Conservation (phyloP, 2,113 vertebrate genomes). For the Poecile atricapillus region DNA sequence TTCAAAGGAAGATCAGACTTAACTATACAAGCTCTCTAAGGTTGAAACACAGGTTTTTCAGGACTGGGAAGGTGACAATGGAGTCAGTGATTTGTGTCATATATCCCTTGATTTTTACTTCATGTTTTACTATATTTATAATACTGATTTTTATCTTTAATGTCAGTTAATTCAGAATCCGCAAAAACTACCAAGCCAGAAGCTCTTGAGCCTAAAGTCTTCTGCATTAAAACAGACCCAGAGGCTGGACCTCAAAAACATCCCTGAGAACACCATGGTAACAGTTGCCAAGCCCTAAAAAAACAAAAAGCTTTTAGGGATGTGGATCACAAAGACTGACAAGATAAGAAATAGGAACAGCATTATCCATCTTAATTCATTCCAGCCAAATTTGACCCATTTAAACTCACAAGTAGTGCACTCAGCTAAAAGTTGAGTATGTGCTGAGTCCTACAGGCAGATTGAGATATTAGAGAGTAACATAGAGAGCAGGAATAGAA, state of each 20-base stretch:
- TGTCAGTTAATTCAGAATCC: not conserved
- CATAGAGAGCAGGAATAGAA: not conserved
- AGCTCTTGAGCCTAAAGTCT: not conserved
- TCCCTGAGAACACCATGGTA: slow-evolving; percentile 14
- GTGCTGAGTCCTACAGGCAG: not conserved
- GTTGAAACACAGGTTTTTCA: not conserved
- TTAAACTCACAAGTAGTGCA: not conserved
- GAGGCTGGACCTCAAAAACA: not conserved
- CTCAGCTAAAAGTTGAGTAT: not conserved
- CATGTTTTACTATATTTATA: not conserved
- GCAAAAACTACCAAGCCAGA: not conserved
- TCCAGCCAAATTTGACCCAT: not conserved
- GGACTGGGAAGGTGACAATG: not conserved
- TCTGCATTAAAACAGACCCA: not conserved
- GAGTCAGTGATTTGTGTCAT: not conserved
- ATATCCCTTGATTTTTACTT: not conserved
- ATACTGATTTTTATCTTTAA: not conserved
- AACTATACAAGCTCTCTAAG: not conserved
- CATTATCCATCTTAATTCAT: not conserved
- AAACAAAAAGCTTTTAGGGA: not conserved
- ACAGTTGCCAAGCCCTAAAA: slow-evolving; percentile 32
- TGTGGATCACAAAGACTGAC: not conserved
- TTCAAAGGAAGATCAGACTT: not conserved
- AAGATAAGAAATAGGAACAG: not conserved
- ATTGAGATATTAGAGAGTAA: not conserved